Evolutionary conservation across 2,888 invertebrate species (phyloP).

Genomic region (Drosophila robusta): DNA sequence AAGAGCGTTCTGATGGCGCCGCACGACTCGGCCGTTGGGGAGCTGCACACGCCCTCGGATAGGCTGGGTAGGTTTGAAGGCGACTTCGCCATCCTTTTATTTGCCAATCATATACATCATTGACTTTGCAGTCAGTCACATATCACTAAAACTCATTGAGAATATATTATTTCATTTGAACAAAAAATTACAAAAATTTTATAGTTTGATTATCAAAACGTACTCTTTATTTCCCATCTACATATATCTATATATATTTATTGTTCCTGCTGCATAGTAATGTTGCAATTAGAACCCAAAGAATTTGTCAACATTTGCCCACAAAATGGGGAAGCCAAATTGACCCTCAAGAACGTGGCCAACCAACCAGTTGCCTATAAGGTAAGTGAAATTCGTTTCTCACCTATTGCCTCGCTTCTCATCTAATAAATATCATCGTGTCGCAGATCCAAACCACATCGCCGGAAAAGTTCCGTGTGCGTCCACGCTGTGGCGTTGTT

Average conservation of each 20-base stretch:
- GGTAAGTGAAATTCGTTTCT: constrained; percentile 84
- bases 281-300: constrained; percentile 88
- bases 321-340: constrained; percentile 79
- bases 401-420: background rate
- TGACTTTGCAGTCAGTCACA: constrained; percentile 36
- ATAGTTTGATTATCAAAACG: constrained; percentile 24
- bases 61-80: constrained; percentile 65
- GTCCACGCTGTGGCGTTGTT: constrained; percentile 93
- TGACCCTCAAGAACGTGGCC: constrained; percentile 90
- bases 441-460: constrained; percentile 96
- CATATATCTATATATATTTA: constrained; percentile 14
- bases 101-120: constrained; percentile 10
- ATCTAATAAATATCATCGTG: background rate
- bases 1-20: constrained; percentile 85
- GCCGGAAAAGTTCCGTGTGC: constrained; percentile 97
- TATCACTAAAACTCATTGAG: constrained; percentile 7
- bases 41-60: constrained; percentile 76
- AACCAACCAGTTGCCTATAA: constrained; percentile 88
- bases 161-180: constrained; percentile 17
- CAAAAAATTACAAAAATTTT: constrained; percentile 32
- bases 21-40: constrained; percentile 85
- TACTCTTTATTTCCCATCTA: constrained; percentile 13
- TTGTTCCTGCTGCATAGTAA: constrained; percentile 82
- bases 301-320: constrained; percentile 89
- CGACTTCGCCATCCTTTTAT: background rate